Conservation (phyloP, 2,888 invertebrate species). For the Liopterus haemorrhoidalis region DNA sequence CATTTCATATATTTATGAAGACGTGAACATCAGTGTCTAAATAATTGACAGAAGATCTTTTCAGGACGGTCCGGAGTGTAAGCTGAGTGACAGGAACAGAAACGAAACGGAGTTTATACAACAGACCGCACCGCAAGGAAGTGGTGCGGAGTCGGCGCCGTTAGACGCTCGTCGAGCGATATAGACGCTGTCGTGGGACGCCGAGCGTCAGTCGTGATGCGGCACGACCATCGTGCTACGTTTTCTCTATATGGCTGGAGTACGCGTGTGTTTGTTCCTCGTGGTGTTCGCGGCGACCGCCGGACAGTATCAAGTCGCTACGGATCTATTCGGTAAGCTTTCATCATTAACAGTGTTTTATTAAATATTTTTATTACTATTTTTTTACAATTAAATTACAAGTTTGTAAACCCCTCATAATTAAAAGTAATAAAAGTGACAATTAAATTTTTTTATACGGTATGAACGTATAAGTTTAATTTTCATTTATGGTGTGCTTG, state of each 20-base stretch:
- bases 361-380: not conserved
- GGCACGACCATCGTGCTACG: constrained; percentile 22
- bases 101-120: constrained; percentile 13
- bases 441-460: too few species aligned
- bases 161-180: constrained; percentile 18
- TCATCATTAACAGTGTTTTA: not conserved
- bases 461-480: too few species aligned
- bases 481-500: too few species aligned
- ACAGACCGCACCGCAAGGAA: constrained; percentile 1
- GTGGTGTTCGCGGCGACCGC: constrained; percentile 12
- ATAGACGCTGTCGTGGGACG: constrained; percentile 27
- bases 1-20: too few species aligned
- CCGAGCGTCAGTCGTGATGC: constrained; percentile 34
- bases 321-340: constrained; percentile 19
- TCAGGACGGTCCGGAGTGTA: too few species aligned
- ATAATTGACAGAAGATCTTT: too few species aligned
- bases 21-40: too few species aligned
- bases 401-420: not conserved
- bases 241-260: constrained; percentile 16
- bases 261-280: constrained; percentile 9
- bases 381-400: not conserved
- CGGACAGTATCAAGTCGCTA: constrained; percentile 12
- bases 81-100: too few species aligned
- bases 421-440: too few species aligned
- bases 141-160: constrained; percentile 28